Conservation (phyloP, 2,113 vertebrate species). For the Ailurus styani region DNA sequence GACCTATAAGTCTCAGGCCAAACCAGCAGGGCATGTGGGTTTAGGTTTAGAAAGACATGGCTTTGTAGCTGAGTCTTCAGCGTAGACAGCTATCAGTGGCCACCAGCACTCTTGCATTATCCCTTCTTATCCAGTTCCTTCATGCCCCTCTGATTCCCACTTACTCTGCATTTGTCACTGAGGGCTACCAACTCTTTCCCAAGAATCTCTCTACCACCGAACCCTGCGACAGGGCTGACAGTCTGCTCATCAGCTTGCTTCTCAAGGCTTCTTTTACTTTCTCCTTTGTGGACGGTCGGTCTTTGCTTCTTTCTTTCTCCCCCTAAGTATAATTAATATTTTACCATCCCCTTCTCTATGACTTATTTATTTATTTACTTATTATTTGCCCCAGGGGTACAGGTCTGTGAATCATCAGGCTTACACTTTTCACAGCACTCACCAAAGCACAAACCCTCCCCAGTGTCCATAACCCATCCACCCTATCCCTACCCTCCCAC, state of each 20-base stretch:
- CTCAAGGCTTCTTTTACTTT: background rate
- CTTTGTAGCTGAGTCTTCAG: background rate
- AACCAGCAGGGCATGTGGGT: background rate
- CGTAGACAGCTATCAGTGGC: background rate
- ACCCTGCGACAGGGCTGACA: no score
- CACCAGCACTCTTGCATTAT: background rate
- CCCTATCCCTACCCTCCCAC: no score
- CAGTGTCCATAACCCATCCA: no score
- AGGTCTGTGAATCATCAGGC: no score
- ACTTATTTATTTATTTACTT: no score
- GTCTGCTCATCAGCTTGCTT: no score
- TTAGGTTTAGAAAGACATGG: background rate
- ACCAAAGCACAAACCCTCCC: no score
- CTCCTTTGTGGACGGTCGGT: background rate
- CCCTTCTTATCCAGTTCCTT: background rate
- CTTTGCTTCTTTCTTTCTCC: background rate
- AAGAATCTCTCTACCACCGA: background rate
- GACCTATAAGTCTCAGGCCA: background rate
- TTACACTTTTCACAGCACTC: no score
- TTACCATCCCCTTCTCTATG: background rate
- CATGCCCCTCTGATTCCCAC: background rate
- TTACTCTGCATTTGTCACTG: background rate
- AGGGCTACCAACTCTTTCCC: background rate
- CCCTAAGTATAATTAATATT: background rate
- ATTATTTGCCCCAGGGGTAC: no score